These are phyloP conservation scores for Selene dorsalis DNA, from an alignment of 2,797 vertebrate genomes.

Conservation along the genomic window DNA sequence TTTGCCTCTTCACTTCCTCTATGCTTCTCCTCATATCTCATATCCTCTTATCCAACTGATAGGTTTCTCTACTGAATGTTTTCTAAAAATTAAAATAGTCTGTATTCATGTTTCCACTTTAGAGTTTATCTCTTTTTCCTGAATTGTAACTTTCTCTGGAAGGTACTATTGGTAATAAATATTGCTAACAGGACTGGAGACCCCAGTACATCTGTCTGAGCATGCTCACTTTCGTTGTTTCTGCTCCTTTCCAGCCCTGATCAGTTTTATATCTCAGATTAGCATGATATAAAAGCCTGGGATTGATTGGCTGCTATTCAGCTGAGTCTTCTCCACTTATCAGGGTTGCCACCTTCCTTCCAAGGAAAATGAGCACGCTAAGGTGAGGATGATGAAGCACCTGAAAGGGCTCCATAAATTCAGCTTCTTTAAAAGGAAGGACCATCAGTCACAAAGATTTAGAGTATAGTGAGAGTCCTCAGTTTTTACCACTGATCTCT, in stretches of 20 bases:
- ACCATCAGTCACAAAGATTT: constrained; percentile 53
- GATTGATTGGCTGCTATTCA: neutral
- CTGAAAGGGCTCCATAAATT: constrained; percentile 41
- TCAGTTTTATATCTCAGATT: constrained; percentile 19
- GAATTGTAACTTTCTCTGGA: neutral
- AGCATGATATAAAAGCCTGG: constrained; percentile 10
- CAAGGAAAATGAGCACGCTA: constrained; percentile 18
- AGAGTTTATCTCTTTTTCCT: neutral
- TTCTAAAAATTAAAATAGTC: neutral
- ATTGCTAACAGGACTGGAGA: neutral
- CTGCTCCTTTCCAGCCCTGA: neutral
- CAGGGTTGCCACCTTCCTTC: constrained; percentile 9
- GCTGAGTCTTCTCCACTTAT: neutral
- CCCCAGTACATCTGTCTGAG: constrained; percentile 4
- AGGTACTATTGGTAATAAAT: neutral
- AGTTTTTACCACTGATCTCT: constrained; percentile 29
- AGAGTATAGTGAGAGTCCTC: constrained; percentile 6
- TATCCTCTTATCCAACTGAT: neutral
- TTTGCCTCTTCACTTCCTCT: neutral
- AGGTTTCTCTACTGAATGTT: neutral
- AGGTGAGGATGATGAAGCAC: constrained; percentile 41
- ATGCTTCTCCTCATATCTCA: neutral
- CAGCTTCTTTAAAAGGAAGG: constrained; percentile 25
- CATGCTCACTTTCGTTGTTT: constrained; percentile 7
- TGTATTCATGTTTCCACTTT: neutral